Conservation (phyloP, 2,113 vertebrate species). For the Hippolais icterina region DNA sequence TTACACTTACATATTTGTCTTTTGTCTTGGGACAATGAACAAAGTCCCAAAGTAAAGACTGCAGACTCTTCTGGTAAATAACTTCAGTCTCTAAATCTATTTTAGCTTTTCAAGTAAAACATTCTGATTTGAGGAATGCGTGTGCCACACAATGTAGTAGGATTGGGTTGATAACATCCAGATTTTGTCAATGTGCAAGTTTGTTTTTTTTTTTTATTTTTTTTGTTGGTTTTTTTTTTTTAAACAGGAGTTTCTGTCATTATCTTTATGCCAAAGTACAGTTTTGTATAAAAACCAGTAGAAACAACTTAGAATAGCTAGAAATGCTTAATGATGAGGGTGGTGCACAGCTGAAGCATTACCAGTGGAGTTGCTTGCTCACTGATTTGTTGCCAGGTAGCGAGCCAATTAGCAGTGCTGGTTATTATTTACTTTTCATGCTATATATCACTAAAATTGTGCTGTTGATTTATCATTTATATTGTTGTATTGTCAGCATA, state of each 20-base stretch:
- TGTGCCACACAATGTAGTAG: not conserved
- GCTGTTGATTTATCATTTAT: slow-evolving; percentile 88
- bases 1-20: not conserved
- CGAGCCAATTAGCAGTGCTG: slow-evolving; percentile 84
- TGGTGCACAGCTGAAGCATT: slow-evolving; percentile 58
- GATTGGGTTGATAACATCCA: not conserved
- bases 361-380: slow-evolving; percentile 59
- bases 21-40: not conserved
- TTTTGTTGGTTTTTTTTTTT: not conserved
- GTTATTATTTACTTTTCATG: slow-evolving; percentile 93
- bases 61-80: not conserved
- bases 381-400: slow-evolving; percentile 83
- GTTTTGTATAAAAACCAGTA: slow-evolving; percentile 23
- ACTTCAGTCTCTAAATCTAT: not conserved
- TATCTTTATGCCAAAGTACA: not conserved
- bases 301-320: slow-evolving; percentile 65
- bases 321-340: slow-evolving; percentile 74
- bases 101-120: not conserved
- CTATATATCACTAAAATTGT: slow-evolving; percentile 91
- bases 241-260: not conserved
- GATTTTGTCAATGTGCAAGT: not conserved
- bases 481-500: slow-evolving; percentile 83
- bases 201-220: not conserved
- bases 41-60: not conserved
- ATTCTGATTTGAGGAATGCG: not conserved